Evolutionary conservation across 2,113 vertebrate species (phyloP).

Genomic region (Stictonetta naevosa): DNA sequence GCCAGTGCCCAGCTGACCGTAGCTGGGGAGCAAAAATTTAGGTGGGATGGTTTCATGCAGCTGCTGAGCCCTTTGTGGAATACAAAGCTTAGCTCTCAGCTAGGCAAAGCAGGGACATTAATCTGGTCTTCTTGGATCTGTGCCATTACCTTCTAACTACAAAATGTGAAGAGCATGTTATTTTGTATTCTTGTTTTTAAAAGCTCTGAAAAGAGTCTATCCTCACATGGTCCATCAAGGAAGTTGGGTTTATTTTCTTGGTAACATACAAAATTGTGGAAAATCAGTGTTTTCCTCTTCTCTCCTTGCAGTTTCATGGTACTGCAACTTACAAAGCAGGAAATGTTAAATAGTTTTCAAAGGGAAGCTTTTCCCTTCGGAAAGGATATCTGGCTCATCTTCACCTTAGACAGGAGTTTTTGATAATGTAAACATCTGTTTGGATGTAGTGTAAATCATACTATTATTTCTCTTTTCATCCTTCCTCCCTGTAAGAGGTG

Average conservation of each 20-base stretch:
- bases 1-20: background rate
- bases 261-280: background rate
- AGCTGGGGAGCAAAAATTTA: background rate
- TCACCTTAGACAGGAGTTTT: background rate
- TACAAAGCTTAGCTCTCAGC: background rate
- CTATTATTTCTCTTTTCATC: background rate
- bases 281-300: background rate
- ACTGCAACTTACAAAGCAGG: background rate
- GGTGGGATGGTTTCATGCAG: background rate
- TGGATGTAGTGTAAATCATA: background rate
- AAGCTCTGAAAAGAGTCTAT: background rate
- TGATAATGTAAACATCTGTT: background rate
- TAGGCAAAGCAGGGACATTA: background rate
- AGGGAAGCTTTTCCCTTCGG: background rate
- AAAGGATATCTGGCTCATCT: background rate
- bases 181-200: background rate
- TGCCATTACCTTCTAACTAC: background rate
- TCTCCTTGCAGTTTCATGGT: background rate
- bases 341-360: background rate
- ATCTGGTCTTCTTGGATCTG: fast-evolving
- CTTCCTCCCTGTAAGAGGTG: background rate
- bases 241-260: background rate
- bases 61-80: background rate
- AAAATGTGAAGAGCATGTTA: background rate
- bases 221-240: background rate